Percentiles rank a stretch among this genome's conserved stretches.
These are phyloP conservation scores for Aphelenchoides besseyi DNA, from an alignment of 1,140 invertebrate species.

Conservation along the genomic window DNA sequence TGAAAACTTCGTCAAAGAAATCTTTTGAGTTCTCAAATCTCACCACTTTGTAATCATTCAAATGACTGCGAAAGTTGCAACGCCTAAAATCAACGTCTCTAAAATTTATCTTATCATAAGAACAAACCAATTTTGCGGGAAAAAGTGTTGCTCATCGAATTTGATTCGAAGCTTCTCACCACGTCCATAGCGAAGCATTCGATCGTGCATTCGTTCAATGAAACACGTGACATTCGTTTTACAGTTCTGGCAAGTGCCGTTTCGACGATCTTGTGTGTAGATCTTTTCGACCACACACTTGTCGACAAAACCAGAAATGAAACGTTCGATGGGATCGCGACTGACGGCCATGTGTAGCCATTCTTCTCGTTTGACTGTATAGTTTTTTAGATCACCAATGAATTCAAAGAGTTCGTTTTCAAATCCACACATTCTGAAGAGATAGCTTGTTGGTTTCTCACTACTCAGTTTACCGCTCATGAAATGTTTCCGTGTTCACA, in stretches of 20 bases:
- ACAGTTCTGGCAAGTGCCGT: slow-evolving; percentile 20
- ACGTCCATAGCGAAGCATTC: slow-evolving; percentile 14
- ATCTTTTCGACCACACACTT: slow-evolving; percentile 34
- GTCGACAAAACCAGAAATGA: slow-evolving; percentile 30
- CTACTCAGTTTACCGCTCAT: background rate
- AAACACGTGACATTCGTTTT: slow-evolving; percentile 30
- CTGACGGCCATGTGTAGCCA: slow-evolving; percentile 23
- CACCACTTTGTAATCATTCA: background rate
- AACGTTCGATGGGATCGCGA: slow-evolving; percentile 34
- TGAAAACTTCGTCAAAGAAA: slow-evolving; percentile 19
- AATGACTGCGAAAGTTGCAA: slow-evolving; percentile 14
- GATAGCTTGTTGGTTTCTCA: slow-evolving; percentile 4
- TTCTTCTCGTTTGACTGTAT: slow-evolving; percentile 14
- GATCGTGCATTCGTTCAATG: slow-evolving; percentile 23
- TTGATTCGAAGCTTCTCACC: slow-evolving; percentile 2
- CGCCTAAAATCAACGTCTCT: slow-evolving; percentile 1
- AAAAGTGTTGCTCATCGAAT: slow-evolving; percentile 35
- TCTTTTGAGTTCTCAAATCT: background rate
- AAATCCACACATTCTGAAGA: slow-evolving; percentile 19
- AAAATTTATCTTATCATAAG: background rate
- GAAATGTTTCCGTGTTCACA: slow-evolving; percentile 19
- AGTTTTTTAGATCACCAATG: slow-evolving; percentile 9
- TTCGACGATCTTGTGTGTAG: background rate
- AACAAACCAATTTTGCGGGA: slow-evolving; percentile 33
- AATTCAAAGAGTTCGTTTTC: slow-evolving; percentile 20